Base-by-base conservation (phyloP, 1,140 invertebrate species). In the Heliconius himera region DNA sequence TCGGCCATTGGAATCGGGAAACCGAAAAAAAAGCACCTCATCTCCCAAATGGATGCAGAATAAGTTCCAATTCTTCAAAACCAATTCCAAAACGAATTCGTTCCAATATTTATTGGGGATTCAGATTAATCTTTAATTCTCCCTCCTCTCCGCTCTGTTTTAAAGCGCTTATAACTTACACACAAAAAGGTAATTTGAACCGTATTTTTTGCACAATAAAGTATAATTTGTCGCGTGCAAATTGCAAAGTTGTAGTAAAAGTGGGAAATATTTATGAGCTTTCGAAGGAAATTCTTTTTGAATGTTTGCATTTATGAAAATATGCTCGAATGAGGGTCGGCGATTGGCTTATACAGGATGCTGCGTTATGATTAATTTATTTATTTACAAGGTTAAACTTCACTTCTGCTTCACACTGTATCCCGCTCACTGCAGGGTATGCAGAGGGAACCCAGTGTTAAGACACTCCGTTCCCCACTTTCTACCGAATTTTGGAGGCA, bases 251-350 rank as follows among this genome's bases (percentile, higher is more conserved):
- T 81, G 88, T 83, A 91, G 88, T 92, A 92, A 92, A 92, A 92
- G 89, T 91, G 91, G 90, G 88, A 88, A 90, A 91, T 93, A 93
- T 94, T 94, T 94, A 94, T 93, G 93, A 93, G 90, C 91, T 93
- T 93, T 94, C 86, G 87, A 90, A 92, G 91, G 90, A 93, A 93
- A 93, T 92, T 94, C 91, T 94, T 94, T 93, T 84, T 89, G 90
- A 94, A 93, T 93, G 91, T 94, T 93, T 94, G 91, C 93, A 94
- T 94, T 94, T 93, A 94, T 94, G 91, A 94, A 94, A 94, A 94
- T 94, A 94, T 94, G 93, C 91, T 94, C 85, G 82, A 90, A 90
- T 92, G 87, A 90, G 87, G 87, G 86, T 82, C 84, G 81, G 73
- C 84, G 81, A 84, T 83, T 81, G 83, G 78, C 74, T 74, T 79